Percentiles rank a stretch among this genome's conserved stretches.
These are phyloP conservation scores for Girardia tigrina DNA, from an alignment of 2,888 invertebrate genomes.

Conservation along the genomic window DNA sequence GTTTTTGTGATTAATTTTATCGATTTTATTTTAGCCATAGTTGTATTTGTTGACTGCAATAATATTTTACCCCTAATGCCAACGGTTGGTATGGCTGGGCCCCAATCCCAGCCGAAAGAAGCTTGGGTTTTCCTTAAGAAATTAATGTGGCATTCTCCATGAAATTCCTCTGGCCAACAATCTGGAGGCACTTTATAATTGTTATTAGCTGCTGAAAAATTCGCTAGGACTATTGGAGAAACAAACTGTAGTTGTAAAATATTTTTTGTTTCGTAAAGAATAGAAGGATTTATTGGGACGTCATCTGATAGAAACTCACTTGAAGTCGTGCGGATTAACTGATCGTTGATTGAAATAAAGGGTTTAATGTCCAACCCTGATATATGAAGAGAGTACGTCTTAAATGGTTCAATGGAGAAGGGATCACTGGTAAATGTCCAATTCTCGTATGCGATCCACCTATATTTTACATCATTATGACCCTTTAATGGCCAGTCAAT, in stretches of 20 bases:
- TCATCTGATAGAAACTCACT: neutral
- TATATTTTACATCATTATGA: neutral
- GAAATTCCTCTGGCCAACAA: conserved; percentile 21
- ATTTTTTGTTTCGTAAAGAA: neutral
- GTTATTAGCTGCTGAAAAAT: neutral
- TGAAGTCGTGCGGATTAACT: neutral
- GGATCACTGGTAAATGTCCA: neutral
- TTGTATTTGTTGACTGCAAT: neutral
- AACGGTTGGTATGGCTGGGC: neutral
- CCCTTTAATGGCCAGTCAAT: neutral
- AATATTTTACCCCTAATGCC: neutral
- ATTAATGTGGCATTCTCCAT: conserved; percentile 24
- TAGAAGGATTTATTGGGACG: neutral
- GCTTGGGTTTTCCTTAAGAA: neutral
- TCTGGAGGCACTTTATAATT: neutral
- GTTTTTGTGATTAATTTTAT: neutral
- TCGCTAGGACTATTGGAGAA: neutral
- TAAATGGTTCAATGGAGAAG: neutral
- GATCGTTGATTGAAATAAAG: neutral
- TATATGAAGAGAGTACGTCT: neutral
- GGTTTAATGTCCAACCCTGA: neutral
- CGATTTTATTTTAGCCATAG: neutral
- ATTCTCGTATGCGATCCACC: neutral
- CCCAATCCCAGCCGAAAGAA: conserved; percentile 29
- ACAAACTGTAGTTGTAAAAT: neutral